Evolutionary conservation across 2,797 vertebrate species (phyloP), one percentile per base, ranked within the genome.

Genomic region (Spizella passerina): DNA sequence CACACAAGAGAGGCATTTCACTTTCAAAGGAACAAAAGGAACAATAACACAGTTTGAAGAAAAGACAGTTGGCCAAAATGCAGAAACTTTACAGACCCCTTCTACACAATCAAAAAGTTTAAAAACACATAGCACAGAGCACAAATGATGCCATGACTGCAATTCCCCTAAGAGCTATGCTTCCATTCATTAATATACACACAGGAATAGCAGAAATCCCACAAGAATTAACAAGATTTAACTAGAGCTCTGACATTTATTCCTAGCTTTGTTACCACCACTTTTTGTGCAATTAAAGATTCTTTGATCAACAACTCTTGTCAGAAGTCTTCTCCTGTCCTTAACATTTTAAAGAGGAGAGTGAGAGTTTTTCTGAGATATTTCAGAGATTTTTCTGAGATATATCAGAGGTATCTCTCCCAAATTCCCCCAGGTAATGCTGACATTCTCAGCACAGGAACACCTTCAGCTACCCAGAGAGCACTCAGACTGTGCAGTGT

Each of bases 1-100:
- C 57, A 94, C 32, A 97, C 14, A 96, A 97, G 82, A 85, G 30
- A 97, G 34, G 13, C 70, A 53, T 69, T 93, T 96, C 69, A 94
- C 80, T 90, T 83, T 22, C 14, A 77, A 4, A 77, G 71, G 34
- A 75, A 41, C 10, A 46, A 49, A 71, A 66, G 41, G 20, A 85
- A 69, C 18, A 41, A 36, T 15, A 80, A 30, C 32, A 47, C 14
- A 29, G 7, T 61, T 34, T 53, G 61, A 53, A 76, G 39, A 44
- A 70, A 83, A 55, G 3, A 27, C 0, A 1, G 30, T 1, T 27
- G 53, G 41, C 32, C 34, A 56, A 84, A 84, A 36, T 1, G 4
- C 20, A 86, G 43, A 29, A 79, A 66, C n/a, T 60, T 59, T 12
- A 70, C 9, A 78, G 44, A 39, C 0, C 5, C 22, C 24, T 86